Percentiles rank a stretch among this genome's conserved stretches.
These are phyloP conservation scores for Dicycla oo DNA, from an alignment of 2,888 invertebrate species.

Conservation along the genomic window DNA sequence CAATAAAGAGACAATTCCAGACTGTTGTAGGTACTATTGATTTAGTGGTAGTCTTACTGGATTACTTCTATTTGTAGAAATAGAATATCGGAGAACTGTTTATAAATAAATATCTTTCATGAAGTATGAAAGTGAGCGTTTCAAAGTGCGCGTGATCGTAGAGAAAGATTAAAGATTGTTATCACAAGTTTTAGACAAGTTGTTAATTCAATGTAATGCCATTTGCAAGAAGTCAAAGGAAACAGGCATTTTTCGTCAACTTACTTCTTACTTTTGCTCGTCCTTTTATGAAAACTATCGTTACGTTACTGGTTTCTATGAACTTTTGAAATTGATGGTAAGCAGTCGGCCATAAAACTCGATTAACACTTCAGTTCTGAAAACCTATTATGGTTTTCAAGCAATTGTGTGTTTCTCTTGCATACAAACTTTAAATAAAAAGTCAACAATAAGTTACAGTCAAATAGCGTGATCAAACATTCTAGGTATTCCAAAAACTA, in stretches of 20 bases:
- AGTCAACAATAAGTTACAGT: not conserved
- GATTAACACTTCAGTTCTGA: no score
- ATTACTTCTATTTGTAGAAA: slow-evolving; percentile 7
- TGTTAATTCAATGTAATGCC: not conserved
- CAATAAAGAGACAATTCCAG: slow-evolving; percentile 7
- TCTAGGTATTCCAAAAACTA: not conserved
- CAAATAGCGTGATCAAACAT: not conserved
- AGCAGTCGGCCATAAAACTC: no score
- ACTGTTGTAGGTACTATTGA: not conserved
- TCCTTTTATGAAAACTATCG: no score
- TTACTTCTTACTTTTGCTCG: no score
- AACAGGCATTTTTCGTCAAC: no score
- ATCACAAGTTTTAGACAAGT: not conserved
- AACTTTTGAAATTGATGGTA: no score
- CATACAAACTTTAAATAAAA: not conserved
- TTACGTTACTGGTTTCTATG: no score
- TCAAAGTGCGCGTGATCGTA: not conserved
- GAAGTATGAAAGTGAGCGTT: not conserved
- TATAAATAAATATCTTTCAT: not conserved
- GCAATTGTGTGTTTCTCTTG: no score
- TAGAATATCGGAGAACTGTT: not conserved
- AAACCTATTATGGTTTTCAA: no score
- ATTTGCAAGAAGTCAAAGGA: no score
- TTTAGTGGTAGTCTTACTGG: not conserved
- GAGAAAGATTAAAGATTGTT: not conserved